phyloP scores from a whole-genome alignment of 2,888 invertebrate genomes.

The Ceratothoa steindachneri region DNA sequence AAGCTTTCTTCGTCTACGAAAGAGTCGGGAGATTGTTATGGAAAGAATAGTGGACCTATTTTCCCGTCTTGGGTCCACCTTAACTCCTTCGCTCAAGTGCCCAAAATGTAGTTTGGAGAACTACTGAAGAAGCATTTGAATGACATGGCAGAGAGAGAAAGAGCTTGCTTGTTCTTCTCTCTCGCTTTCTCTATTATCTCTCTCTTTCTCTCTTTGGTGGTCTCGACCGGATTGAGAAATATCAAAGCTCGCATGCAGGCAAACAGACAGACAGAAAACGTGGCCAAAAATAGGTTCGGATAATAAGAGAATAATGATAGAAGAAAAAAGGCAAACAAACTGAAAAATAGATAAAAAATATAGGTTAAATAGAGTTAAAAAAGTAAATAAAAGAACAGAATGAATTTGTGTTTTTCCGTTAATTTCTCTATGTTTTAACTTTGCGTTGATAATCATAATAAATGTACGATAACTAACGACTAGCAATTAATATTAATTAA shows the following conservation, averaged over 20 bases:
- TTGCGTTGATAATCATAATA: no score
- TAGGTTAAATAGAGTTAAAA: slow-evolving; percentile 30
- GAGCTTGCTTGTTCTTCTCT: no score
- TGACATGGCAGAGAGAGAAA: background rate
- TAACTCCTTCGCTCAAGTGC: background rate
- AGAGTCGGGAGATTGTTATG: background rate
- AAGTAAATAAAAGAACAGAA: slow-evolving; percentile 47
- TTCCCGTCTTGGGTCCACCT: background rate
- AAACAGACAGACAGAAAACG: background rate
- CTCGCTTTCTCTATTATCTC: no score
- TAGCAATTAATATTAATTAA: no score
- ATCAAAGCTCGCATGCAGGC: background rate
- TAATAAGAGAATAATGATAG: background rate
- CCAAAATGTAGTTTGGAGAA: background rate
- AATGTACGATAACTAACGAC: no score
- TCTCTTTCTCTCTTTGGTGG: background rate
- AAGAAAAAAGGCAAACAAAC: background rate
- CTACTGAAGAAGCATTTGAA: background rate
- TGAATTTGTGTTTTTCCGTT: no score
- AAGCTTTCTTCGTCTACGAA: no score
- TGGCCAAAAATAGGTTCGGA: background rate
- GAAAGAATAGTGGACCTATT: background rate
- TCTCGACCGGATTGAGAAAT: background rate
- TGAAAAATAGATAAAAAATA: background rate
- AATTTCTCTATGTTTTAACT: no score